These are phyloP conservation scores for Paraplagusia blochii DNA, from an alignment of 2,113 vertebrate genomes.

Conservation along the genomic window DNA sequence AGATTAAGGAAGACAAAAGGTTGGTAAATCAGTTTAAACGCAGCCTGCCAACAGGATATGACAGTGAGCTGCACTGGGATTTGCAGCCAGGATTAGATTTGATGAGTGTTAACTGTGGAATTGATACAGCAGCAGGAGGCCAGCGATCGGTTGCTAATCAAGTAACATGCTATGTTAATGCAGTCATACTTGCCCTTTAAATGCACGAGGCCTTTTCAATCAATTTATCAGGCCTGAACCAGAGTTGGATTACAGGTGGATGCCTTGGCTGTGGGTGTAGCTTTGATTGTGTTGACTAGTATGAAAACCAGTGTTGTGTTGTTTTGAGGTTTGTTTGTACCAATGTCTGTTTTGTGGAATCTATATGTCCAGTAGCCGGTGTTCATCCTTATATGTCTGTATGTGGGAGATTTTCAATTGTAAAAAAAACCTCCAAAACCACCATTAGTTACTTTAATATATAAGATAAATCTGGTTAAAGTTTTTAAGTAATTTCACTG, in stretches of 20 bases:
- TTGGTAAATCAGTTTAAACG: conserved; percentile 74
- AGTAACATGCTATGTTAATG: conserved; percentile 59
- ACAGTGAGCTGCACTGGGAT: conserved; percentile 54
- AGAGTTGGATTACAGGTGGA: conserved; percentile 28
- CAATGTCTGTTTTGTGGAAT: too few relatives aligned
- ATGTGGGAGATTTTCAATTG: too few relatives aligned
- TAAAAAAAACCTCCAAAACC: too few relatives aligned
- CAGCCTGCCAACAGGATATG: conserved; percentile 63
- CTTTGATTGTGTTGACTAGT: conserved; percentile 3
- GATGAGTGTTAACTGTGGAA: conserved; percentile 67
- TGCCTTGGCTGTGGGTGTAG: neutral
- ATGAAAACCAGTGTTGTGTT: neutral
- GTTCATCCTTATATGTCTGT: too few relatives aligned
- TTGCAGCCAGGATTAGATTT: conserved; percentile 61
- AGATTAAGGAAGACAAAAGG: conserved; percentile 76
- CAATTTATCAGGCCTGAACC: conserved; percentile 36
- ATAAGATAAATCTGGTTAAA: too few relatives aligned
- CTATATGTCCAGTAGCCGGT: too few relatives aligned
- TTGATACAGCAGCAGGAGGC: conserved; percentile 58
- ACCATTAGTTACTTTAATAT: too few relatives aligned
- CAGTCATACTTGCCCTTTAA: conserved; percentile 51
- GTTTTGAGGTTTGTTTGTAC: too few relatives aligned
- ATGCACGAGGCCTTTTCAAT: conserved; percentile 45
- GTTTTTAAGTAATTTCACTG: too few relatives aligned
- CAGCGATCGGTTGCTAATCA: conserved; percentile 57